phyloP scores from a whole-genome alignment of 2,113 vertebrate genomes.

The Pholis gunnellus region DNA sequence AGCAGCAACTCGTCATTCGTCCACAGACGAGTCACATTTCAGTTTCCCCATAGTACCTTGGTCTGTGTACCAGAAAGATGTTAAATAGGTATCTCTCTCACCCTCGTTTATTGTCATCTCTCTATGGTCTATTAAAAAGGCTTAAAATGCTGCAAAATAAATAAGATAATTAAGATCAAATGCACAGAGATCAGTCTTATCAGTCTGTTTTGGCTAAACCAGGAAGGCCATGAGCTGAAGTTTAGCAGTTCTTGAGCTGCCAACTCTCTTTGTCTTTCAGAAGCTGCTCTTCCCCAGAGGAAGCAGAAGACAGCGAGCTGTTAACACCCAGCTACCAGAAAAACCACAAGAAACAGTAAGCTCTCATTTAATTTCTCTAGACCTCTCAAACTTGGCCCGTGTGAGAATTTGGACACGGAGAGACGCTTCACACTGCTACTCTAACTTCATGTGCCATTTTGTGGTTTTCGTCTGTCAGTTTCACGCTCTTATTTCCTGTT shows the following conservation, averaged over 20 bases:
- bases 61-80: no score
- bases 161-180: background rate
- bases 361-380: slow-evolving; percentile 51
- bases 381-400: slow-evolving; percentile 16
- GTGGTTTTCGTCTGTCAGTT: slow-evolving; percentile 37
- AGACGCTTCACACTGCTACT: background rate
- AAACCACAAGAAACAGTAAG: slow-evolving; percentile 86
- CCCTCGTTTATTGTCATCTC: background rate
- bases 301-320: slow-evolving; percentile 80
- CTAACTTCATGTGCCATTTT: slow-evolving; percentile 20
- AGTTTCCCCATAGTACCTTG: background rate
- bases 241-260: background rate
- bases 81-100: background rate
- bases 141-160: background rate
- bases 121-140: background rate
- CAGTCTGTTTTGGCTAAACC: background rate
- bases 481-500: slow-evolving; percentile 28
- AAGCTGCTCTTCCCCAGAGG: slow-evolving; percentile 84
- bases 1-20: background rate
- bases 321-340: slow-evolving; percentile 81
- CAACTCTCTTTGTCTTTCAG: slow-evolving; percentile 64
- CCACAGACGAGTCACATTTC: background rate
- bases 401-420: background rate
- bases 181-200: background rate
- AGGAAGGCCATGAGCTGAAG: background rate